These are phyloP conservation scores for Homarus americanus DNA, from an alignment of 1,140 invertebrate genomes.

Conservation along the genomic window DNA sequence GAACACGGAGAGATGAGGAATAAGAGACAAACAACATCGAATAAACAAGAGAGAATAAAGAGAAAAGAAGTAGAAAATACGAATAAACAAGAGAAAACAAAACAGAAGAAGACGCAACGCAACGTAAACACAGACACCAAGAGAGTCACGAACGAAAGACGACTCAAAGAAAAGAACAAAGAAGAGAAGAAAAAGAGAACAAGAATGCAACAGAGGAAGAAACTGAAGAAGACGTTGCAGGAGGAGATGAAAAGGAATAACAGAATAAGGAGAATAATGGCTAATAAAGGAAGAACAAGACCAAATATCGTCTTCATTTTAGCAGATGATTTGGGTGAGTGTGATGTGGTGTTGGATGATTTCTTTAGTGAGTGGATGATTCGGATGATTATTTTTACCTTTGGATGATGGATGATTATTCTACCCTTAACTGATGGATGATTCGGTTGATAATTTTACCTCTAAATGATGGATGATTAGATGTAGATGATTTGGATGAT, in stretches of 20 bases:
- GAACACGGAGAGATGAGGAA: background rate
- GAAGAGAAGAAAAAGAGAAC: background rate
- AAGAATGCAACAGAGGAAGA: background rate
- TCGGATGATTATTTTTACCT: no score
- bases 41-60: no score
- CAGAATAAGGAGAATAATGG: background rate
- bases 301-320: constrained; percentile 33
- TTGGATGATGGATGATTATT: no score
- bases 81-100: background rate
- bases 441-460: no score
- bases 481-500: no score
- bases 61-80: background rate
- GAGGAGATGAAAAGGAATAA: background rate
- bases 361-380: no score
- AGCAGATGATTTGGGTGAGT: constrained; percentile 49
- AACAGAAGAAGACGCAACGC: background rate
- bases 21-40: background rate
- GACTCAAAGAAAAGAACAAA: background rate
- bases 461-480: no score
- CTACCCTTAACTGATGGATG: no score
- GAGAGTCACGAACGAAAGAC: background rate
- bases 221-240: background rate
- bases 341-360: no score
- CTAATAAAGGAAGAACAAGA: background rate
- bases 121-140: background rate